Conservation (phyloP, 2,797 vertebrate genomes). For the Lacerta viridis region DNA sequence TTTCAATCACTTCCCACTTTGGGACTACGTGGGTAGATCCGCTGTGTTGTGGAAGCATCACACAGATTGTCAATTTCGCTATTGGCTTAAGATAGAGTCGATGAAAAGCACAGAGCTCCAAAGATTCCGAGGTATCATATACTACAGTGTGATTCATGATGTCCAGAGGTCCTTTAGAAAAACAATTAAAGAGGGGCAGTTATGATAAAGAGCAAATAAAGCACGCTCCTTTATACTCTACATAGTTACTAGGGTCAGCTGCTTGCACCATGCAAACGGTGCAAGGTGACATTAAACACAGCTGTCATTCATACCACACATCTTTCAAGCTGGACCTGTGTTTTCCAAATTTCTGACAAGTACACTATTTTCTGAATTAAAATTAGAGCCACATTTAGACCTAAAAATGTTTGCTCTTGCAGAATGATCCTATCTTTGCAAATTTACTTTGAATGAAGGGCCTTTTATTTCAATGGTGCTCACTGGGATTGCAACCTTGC, state of each 20-base stretch:
- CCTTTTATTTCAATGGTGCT: background rate
- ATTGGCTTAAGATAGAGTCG: conserved; percentile 81
- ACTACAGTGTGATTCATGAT: conserved; percentile 77
- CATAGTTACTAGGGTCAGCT: background rate
- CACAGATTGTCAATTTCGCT: conserved; percentile 77
- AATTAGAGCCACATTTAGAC: background rate
- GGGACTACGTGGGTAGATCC: conserved; percentile 69
- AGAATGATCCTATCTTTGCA: background rate
- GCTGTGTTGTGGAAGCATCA: conserved; percentile 73
- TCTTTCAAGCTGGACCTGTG: background rate
- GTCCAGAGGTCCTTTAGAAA: conserved; percentile 55
- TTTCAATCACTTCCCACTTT: conserved; percentile 80
- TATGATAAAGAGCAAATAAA: conserved; percentile 22
- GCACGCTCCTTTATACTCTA: background rate
- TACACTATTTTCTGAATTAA: background rate
- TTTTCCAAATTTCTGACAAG: conserved; percentile 2
- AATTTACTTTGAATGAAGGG: background rate
- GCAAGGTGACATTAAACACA: background rate
- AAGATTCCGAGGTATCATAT: conserved; percentile 79
- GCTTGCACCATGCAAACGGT: background rate
- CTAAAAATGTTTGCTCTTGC: background rate
- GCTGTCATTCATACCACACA: background rate
- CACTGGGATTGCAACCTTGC: background rate
- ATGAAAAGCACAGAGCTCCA: conserved; percentile 75
- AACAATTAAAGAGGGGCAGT: conserved; percentile 59